Base-by-base conservation (phyloP, 2,888 invertebrate species). In the Allygus modestus region DNA sequence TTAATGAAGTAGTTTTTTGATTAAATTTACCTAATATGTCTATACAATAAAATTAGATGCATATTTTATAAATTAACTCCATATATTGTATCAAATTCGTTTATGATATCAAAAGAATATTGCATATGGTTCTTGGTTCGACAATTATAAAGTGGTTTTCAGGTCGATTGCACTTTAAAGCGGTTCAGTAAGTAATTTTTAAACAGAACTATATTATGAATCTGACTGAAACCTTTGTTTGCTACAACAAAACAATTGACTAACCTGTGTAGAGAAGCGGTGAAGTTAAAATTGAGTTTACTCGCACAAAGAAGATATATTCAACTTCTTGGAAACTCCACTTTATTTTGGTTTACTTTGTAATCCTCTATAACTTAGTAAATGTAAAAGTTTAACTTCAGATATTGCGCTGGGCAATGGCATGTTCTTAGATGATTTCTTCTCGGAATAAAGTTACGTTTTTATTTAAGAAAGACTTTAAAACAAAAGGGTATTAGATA, bases 231-330 rank as follows among this genome's bases (percentile, higher is more conserved):
- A 17, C 46, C 9, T 7, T 46, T 7, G 46, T 46, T 54, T 23
- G 9, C 11, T 7, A 23, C 11, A 23, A 31, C 28, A 65, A 65
- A 65, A 65, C 65, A 65, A 65, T 65, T 31, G 65, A 65, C 28
- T 23, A 65, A 65, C 65, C 65, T 11, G 54, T 65, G 17, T 65
- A 28, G 65, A 4, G 23, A 54, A 23, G 54, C 4, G 23, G 26
- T 65, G 28, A 65, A 65, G 65, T 65, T 65, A 65, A 65, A 65
- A 65, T 65, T 65, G 31, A 65, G 65, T 65, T 65, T 65, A 65
- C 28, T 31, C 65, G 28, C 31, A 28, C 28, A 28, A 65, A 65
- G 31, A 65, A 65, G 65, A 65, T 65, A 65, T 65, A 65, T 65
- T 65, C 65, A 65, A 65, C 65, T 65, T 31, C 65, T 65, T 28